These are phyloP conservation scores for Tridacna gigas DNA, from an alignment of 2,888 invertebrate species.

Conservation along the genomic window DNA sequence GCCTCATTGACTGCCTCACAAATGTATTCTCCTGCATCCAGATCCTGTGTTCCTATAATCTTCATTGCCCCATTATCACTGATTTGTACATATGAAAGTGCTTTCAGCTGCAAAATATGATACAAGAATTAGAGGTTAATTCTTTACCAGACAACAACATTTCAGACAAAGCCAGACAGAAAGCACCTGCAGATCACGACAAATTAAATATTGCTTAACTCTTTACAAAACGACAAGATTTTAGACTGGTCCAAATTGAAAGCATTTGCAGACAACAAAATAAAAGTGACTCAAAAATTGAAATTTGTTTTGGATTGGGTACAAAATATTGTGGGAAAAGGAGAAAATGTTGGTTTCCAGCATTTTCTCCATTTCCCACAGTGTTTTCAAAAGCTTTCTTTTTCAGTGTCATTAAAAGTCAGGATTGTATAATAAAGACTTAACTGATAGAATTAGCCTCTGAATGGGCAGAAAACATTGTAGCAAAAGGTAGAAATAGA, in stretches of 20 bases:
- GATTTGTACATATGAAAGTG: conserved; percentile 80
- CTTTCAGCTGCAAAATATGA: conserved; percentile 74
- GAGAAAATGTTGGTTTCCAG: not conserved
- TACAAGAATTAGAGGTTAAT: not conserved
- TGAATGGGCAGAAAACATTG: too few species aligned
- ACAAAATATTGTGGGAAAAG: not conserved
- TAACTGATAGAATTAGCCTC: too few species aligned
- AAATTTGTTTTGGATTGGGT: not conserved
- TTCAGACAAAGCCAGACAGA: too few species aligned
- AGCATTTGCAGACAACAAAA: not conserved
- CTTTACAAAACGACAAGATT: too few species aligned
- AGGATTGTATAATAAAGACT: too few species aligned
- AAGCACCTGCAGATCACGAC: too few species aligned
- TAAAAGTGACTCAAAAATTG: not conserved
- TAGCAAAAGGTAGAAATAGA: too few species aligned
- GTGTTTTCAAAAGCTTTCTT: not conserved
- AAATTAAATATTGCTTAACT: too few species aligned
- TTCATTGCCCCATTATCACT: conserved; percentile 78
- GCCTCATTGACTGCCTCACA: conserved; percentile 81
- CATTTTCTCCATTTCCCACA: not conserved
- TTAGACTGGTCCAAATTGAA: not conserved
- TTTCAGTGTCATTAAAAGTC: too few species aligned
- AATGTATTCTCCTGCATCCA: conserved; percentile 78
- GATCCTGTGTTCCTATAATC: conserved; percentile 80
- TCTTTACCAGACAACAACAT: not conserved